Conservation (phyloP, 2,888 invertebrate genomes). For the Cosmia pyralina region DNA sequence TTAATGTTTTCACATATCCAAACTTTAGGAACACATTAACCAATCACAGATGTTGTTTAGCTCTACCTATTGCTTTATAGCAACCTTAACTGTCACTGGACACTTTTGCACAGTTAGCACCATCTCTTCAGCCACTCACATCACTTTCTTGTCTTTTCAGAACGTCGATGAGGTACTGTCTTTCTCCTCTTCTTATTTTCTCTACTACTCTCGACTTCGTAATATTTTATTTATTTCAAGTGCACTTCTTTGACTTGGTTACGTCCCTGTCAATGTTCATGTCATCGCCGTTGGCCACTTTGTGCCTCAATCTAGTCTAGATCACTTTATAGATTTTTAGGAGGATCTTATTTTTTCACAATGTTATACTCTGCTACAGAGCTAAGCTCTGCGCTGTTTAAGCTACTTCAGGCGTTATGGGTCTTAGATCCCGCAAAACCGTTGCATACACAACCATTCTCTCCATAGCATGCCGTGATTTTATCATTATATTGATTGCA, state of each 20-base stretch:
- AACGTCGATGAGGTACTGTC: conserved; percentile 91
- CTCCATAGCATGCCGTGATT: conserved; percentile 59
- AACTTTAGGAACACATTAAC: conserved; percentile 62
- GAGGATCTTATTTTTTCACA: conserved; percentile 58
- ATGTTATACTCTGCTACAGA: conserved; percentile 63
- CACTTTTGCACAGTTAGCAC: conserved; percentile 80
- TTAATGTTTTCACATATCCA: conserved; percentile 60
- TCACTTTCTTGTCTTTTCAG: conserved; percentile 91
- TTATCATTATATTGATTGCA: conserved; percentile 37
- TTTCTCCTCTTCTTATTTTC: conserved; percentile 80
- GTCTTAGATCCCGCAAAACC: conserved; percentile 55
- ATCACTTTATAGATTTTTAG: conserved; percentile 67
- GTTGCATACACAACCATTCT: conserved; percentile 44
- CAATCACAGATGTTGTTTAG: conserved; percentile 59
- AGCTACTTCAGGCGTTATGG: conserved; percentile 56
- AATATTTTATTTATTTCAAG: conserved; percentile 75
- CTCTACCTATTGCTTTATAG: conserved; percentile 61
- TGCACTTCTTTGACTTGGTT: conserved; percentile 76
- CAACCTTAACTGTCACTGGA: conserved; percentile 64
- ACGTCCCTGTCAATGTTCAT: conserved; percentile 66
- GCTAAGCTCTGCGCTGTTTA: conserved; percentile 58
- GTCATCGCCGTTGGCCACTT: conserved; percentile 68
- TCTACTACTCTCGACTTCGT: conserved; percentile 80
- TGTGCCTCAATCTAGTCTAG: conserved; percentile 69
- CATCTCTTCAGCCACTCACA: conserved; percentile 82